Conservation (phyloP, 1,140 invertebrate genomes). For the Linepithema humile region DNA sequence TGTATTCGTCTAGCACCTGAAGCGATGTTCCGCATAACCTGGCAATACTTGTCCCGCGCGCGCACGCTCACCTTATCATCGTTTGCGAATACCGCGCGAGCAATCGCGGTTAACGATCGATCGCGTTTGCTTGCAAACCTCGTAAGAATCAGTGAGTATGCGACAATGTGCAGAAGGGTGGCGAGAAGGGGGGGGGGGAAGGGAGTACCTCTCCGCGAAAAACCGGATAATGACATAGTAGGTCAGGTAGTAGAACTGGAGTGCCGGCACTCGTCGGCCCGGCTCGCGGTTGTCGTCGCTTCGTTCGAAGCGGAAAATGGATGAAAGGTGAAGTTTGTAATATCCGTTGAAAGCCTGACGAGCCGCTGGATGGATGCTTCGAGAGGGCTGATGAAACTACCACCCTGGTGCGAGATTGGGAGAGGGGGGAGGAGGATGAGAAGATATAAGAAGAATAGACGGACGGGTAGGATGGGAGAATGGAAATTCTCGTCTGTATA, state of each 20-base stretch:
- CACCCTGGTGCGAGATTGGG: background rate
- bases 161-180: no score
- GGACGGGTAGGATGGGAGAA: constrained; percentile 35
- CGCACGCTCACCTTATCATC: background rate
- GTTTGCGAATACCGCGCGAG: background rate
- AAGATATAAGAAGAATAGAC: constrained; percentile 51
- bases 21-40: background rate
- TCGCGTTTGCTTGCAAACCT: constrained; percentile 15
- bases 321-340: constrained; percentile 73
- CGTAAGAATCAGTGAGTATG: constrained; percentile 36
- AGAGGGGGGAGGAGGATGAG: constrained; percentile 9
- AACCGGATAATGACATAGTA: constrained; percentile 9
- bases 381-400: constrained; percentile 60
- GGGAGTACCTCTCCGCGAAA: background rate
- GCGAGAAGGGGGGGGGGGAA: no score
- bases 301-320: constrained; percentile 51
- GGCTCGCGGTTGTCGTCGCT: constrained; percentile 55
- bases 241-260: constrained; percentile 20
- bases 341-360: constrained; percentile 70
- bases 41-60: background rate
- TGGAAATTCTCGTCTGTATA: constrained; percentile 31
- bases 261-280: constrained; percentile 6
- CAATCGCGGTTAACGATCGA: constrained; percentile 49
- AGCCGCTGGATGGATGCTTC: constrained; percentile 66
- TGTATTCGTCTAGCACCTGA: constrained; percentile 7